These are phyloP conservation scores for Mythimna lalbum DNA, from an alignment of 2,888 invertebrate species.

Conservation along the genomic window DNA sequence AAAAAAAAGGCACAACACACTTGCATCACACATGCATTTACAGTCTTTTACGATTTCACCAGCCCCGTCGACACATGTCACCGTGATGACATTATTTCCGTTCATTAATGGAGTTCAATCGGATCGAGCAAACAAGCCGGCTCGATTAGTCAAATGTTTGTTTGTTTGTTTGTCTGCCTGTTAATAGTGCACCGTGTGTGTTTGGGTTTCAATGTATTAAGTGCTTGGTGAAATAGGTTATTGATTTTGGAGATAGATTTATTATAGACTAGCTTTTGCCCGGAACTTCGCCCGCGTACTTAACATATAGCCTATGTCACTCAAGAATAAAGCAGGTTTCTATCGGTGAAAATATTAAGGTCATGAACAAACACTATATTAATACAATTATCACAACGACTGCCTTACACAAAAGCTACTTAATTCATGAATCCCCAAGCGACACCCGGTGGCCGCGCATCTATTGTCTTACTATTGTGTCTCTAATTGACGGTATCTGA, in stretches of 20 bases:
- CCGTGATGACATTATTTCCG: conserved; percentile 71
- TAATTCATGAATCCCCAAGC: too few relatives aligned
- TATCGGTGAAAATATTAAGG: too few relatives aligned
- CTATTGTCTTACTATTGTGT: too few relatives aligned
- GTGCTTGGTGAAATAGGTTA: conserved; percentile 9
- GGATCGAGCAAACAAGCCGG: conserved; percentile 59
- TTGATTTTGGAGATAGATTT: conserved; percentile 24
- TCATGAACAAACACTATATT: too few relatives aligned
- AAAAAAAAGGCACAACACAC: not conserved
- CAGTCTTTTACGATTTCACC: conserved; percentile 26
- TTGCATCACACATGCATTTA: not conserved
- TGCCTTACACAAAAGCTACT: too few relatives aligned
- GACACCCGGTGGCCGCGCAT: too few relatives aligned
- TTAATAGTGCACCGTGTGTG: conserved; percentile 43
- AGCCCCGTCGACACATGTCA: conserved; percentile 26
- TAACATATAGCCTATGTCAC: too few relatives aligned
- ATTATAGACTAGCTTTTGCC: too few relatives aligned
- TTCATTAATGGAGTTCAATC: conserved; percentile 66
- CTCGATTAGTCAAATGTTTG: conserved; percentile 59
- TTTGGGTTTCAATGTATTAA: conserved; percentile 25
- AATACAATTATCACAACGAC: too few relatives aligned
- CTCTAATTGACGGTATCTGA: too few relatives aligned
- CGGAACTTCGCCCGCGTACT: too few relatives aligned
- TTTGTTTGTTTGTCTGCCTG: conserved; percentile 36
- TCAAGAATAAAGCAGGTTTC: too few relatives aligned